Percentiles rank a stretch among this genome's conserved stretches.
Evolutionary conservation across 2,888 invertebrate species (phyloP).

Genomic region (Hydrotaea diabolus): DNA sequence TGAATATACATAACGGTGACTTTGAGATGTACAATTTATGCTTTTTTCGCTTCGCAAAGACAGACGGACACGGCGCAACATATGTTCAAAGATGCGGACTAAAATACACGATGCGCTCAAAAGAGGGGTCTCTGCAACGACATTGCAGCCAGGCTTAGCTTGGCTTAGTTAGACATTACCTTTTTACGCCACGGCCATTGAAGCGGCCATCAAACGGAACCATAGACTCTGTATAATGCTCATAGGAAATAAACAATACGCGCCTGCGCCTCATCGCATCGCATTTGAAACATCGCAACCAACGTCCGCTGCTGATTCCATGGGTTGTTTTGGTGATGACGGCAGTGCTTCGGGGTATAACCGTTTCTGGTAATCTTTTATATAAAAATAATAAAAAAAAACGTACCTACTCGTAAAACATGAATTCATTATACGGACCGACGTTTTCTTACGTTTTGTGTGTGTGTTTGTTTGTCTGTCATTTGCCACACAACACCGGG

Average conservation of each 20-base stretch:
- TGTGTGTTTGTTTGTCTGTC: background rate
- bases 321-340: background rate
- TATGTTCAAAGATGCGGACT: background rate
- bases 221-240: background rate
- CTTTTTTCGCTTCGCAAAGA: background rate
- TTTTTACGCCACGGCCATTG: background rate
- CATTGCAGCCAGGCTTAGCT: background rate
- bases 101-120: background rate
- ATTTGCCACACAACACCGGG: background rate
- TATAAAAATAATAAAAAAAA: background rate
- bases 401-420: constrained; percentile 5
- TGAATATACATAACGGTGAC: constrained; percentile 22
- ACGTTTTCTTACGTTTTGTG: constrained; percentile 13
- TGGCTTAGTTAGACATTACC: background rate
- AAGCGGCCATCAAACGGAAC: background rate
- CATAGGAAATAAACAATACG: background rate
- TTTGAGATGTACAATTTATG: constrained; percentile 13
- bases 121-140: background rate
- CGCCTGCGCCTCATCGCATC: constrained; percentile 2
- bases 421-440: background rate
- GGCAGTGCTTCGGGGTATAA: no score
- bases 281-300: no score
- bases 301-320: background rate
- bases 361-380: no score
- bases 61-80: background rate